phyloP scores from a whole-genome alignment of 1,140 invertebrate species.

The Schlechtendalia chinensis region DNA sequence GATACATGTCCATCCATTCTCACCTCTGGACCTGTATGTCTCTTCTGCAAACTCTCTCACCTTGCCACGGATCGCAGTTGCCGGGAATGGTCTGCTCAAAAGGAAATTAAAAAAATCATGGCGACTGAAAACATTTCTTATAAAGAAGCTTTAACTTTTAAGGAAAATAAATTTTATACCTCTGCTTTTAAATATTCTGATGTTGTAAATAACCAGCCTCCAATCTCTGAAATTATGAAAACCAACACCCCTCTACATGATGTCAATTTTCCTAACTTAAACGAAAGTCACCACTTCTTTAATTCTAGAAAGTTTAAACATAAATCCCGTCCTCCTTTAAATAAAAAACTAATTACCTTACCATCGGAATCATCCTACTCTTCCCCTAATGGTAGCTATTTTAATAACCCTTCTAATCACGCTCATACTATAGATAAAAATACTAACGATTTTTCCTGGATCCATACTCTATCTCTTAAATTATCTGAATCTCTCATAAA shows the following conservation, averaged over 20 bases:
- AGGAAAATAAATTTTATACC: too few species aligned
- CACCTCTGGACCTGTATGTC: background rate
- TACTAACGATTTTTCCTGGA: background rate
- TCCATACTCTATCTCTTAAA: background rate
- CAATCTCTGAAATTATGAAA: background rate
- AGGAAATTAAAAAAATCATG: background rate
- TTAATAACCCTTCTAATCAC: background rate
- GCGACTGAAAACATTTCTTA: too few species aligned
- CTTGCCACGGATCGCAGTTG: background rate
- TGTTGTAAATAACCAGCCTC: background rate
- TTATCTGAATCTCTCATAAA: background rate
- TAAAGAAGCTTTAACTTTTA: too few species aligned
- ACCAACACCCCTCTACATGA: background rate
- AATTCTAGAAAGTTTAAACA: background rate
- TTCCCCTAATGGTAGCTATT: background rate
- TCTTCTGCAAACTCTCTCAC: background rate
- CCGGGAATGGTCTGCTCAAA: background rate
- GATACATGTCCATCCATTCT: background rate
- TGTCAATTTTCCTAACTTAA: background rate
- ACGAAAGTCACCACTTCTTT: background rate
- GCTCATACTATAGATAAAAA: background rate
- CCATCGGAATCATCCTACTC: background rate
- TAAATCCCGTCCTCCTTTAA: background rate
- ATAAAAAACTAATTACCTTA: background rate
- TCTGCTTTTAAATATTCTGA: too few species aligned